Conservation (phyloP, 1,140 invertebrate species). For the Formica exsecta region DNA sequence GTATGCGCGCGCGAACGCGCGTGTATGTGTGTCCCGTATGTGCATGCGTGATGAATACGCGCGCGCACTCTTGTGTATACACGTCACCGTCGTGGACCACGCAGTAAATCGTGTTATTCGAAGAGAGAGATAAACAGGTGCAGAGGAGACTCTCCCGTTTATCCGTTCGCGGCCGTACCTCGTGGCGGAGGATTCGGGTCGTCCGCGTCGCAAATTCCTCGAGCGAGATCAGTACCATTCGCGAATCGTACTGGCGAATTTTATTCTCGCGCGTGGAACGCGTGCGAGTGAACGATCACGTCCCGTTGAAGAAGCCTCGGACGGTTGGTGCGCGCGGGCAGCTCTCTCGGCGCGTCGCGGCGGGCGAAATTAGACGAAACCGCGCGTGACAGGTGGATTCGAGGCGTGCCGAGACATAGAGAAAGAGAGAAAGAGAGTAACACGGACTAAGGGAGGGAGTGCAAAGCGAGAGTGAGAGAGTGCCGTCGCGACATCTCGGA, state of each 20-base stretch:
- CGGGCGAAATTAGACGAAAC: slow-evolving; percentile 70
- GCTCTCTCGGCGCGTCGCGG: not conserved
- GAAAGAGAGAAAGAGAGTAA: not conserved
- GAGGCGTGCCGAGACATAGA: slow-evolving; percentile 27
- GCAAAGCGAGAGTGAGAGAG: slow-evolving; percentile 48
- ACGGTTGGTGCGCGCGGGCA: not conserved
- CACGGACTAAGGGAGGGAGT: slow-evolving; percentile 15
- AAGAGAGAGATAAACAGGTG: slow-evolving; percentile 70
- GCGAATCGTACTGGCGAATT: not conserved
- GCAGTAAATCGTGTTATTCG: slow-evolving; percentile 74
- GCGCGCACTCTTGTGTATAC: slow-evolving; percentile 58
- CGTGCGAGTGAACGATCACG: not conserved
- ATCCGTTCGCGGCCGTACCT: not conserved
- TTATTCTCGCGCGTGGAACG: slow-evolving; percentile 3
- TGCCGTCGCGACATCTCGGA: slow-evolving; percentile 60
- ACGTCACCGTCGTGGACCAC: slow-evolving; percentile 68
- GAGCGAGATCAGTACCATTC: not conserved
- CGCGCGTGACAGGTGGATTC: slow-evolving; percentile 75
- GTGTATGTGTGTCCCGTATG: not conserved
- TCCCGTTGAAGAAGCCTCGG: not conserved
- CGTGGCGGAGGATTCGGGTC: slow-evolving; percentile 25
- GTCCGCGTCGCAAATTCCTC: too few species aligned
- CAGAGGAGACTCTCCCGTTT: not conserved
- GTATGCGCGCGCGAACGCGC: slow-evolving; percentile 26
- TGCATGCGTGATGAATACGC: not conserved